Evolutionary conservation across 2,888 invertebrate genomes (phyloP), one percentile per base, ranked within the genome.

Genomic region (Branchellion lobata): DNA sequence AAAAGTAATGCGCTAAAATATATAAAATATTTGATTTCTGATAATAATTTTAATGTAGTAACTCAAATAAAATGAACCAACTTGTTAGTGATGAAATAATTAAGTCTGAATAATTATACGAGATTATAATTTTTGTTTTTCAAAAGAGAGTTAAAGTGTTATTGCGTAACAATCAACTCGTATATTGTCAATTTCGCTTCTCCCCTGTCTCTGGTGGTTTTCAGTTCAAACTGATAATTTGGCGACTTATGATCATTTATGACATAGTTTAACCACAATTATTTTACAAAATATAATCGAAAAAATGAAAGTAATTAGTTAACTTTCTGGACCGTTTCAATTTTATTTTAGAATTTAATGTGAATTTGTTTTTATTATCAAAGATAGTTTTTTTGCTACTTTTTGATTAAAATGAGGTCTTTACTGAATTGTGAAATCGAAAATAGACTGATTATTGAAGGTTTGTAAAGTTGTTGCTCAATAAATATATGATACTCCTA

Each of bases 171-270:
- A 57, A 47, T 57, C 21, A 57, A 57, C 61, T 14, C 61, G 5
- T 57, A 57, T n/a, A 57, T 57, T n/a, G 61, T n/a, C n/a, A 57
- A 57, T n/a, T 57, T 57, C 61, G 61, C 61, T 18, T 57, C 21
- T 57, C 24, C n/a, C 21, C 5, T 3, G 3, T 57, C 61, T 57
- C 21, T 24, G 14, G 8, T 57, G n/a, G 8, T 24, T 24, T 57
- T 57, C 3, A 57, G 61, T 57, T 57, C 21, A 40, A 40, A 40
- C 40, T 40, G 5, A 5, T 57, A 24, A 24, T 57, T 5, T 18
- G 21, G 3, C 21, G 3, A 5, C 5, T 8, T 57, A 3, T 24
- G 24, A 8, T 14, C 3, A 14, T 57, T n/a, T 57, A 57, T 57
- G 61, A 57, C 61, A 57, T 57, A 57, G 61, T 18, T 57, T 57